Evolutionary conservation across 2,797 vertebrate species (phyloP).

Genomic region (Percopsis omiscomaycus): DNA sequence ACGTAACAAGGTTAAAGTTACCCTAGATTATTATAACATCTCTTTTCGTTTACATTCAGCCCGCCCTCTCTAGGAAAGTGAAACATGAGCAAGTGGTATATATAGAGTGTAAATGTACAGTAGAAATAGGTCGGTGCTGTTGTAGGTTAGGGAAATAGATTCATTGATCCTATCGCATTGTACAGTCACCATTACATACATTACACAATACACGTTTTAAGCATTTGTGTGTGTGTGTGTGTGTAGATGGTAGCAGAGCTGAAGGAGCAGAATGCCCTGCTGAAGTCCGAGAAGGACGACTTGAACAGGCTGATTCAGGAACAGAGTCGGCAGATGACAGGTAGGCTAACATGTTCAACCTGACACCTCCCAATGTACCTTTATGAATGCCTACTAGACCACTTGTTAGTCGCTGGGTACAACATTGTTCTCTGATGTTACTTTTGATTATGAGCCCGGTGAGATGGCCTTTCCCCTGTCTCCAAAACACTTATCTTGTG

Average conservation of each 20-base stretch:
- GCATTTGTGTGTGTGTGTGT: constrained; percentile 16
- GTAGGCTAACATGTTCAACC: constrained; percentile 56
- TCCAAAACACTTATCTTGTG: too few species aligned
- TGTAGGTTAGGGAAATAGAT: neutral
- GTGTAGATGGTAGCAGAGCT: constrained; percentile 88
- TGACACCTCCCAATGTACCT: too few species aligned
- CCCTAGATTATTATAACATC: too few species aligned
- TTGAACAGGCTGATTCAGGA: constrained; percentile 90
- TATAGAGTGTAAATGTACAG: neutral
- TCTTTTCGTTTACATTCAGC: too few species aligned
- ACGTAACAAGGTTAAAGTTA: too few species aligned
- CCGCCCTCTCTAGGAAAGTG: neutral
- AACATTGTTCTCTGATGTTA: too few species aligned
- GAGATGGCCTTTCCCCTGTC: too few species aligned
- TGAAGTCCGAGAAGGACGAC: constrained; percentile 93
- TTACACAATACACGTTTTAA: constrained; percentile 1
- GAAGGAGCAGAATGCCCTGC: constrained; percentile 88
- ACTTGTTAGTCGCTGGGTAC: too few species aligned
- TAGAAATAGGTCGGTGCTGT: constrained; percentile 4
- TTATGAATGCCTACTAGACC: too few species aligned
- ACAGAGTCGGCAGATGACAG: constrained; percentile 92
- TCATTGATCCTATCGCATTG: neutral
- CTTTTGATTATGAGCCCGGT: too few species aligned
- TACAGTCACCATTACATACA: neutral
- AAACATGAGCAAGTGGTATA: constrained; percentile 1